A percentile compares a stretch with the other conserved stretches of the same genome.
These are phyloP conservation scores for Drosophila borealis DNA, from an alignment of 2,888 invertebrate species.

Conservation along the genomic window DNA sequence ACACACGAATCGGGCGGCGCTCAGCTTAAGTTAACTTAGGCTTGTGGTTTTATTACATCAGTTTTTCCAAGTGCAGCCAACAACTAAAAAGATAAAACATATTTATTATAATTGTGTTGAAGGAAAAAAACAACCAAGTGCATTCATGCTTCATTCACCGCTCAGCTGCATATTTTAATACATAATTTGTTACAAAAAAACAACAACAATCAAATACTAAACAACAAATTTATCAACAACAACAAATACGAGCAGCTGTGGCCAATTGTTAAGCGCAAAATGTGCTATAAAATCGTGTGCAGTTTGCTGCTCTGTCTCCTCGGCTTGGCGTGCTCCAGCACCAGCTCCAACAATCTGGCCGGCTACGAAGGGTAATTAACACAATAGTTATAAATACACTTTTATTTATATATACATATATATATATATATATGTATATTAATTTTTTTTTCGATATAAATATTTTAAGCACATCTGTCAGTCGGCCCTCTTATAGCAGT, in stretches of 20 bases:
- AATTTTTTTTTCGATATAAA: conserved; percentile 8
- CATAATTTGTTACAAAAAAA: conserved; percentile 49
- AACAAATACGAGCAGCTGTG: conserved; percentile 28
- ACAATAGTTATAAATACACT: conserved; percentile 33
- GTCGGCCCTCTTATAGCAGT: conserved; percentile 9
- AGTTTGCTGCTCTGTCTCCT: conserved; percentile 56
- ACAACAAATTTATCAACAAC: conserved; percentile 7
- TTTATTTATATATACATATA: conserved; percentile 29
- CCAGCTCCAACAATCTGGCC: conserved; percentile 70
- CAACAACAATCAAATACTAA: conserved; percentile 1
- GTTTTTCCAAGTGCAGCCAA: conserved; percentile 55
- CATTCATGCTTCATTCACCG: conserved; percentile 40
- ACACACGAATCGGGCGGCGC: conserved; percentile 70
- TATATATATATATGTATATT: conserved; percentile 2
- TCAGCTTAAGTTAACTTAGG: conserved; percentile 19
- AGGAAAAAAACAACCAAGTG: conserved; percentile 39
- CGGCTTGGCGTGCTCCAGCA: conserved; percentile 46
- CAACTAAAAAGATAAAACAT: conserved; percentile 33
- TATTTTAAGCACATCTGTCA: conserved; percentile 54
- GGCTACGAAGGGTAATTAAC: conserved; percentile 81
- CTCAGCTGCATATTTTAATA: conserved; percentile 70
- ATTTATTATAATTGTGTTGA: conserved; percentile 18
- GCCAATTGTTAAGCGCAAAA: conserved; percentile 43
- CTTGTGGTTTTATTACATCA: conserved; percentile 53
- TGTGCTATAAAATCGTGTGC: conserved; percentile 71